Conservation (phyloP, 2,888 invertebrate genomes). For the Trichopria drosophilae region DNA sequence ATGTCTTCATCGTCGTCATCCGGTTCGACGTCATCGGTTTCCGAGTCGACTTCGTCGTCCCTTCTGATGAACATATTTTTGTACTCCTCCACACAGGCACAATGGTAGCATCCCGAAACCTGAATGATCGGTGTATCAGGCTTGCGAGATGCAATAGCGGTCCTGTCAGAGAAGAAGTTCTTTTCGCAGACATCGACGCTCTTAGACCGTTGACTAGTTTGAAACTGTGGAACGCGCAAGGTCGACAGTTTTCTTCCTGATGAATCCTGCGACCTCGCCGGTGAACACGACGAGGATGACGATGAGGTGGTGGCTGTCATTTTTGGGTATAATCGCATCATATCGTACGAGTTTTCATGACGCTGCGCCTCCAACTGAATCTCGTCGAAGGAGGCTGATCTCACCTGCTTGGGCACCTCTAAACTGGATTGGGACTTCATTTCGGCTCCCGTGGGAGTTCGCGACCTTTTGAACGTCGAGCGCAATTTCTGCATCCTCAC, state of each 20-base stretch:
- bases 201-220: constrained; percentile 70
- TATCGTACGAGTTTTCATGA: constrained; percentile 54
- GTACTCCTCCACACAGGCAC: constrained; percentile 76
- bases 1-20: constrained; percentile 34
- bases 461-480: constrained; percentile 84
- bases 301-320: constrained; percentile 36
- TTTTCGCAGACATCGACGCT: constrained; percentile 76
- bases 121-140: constrained; percentile 59
- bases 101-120: constrained; percentile 75
- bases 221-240: constrained; percentile 69
- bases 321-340: too few species aligned
- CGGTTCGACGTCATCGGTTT: constrained; percentile 27
- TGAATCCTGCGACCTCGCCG: constrained; percentile 47
- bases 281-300: constrained; percentile 49
- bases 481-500: constrained; percentile 81
- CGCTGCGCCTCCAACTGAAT: constrained; percentile 79
- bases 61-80: too few species aligned
- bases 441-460: constrained; percentile 85
- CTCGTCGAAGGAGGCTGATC: constrained; percentile 89
- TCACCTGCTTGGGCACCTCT: constrained; percentile 87
- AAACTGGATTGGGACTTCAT: constrained; percentile 91
- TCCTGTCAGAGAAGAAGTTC: constrained; percentile 53
- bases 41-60: constrained; percentile 35
- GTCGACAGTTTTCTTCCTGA: constrained; percentile 38
- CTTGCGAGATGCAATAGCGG: constrained; percentile 57